Evolutionary conservation across 2,888 invertebrate genomes (phyloP).

Genomic region (Oeneis ivallda): DNA sequence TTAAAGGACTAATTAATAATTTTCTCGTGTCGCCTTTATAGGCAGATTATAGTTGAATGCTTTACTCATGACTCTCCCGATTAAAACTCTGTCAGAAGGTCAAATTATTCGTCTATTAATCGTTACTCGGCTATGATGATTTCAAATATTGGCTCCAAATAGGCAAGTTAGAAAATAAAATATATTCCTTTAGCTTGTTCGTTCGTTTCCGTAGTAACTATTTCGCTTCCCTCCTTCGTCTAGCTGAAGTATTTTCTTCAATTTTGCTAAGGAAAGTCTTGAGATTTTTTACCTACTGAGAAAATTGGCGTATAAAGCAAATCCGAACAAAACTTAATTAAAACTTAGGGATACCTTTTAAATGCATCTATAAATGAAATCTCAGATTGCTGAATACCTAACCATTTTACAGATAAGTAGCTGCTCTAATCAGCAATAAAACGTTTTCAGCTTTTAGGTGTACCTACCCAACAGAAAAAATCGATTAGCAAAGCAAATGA

Average conservation of each 20-base stretch:
- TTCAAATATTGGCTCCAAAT: no score
- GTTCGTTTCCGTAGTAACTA: background rate
- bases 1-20: background rate
- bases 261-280: background rate
- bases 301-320: constrained; percentile 2
- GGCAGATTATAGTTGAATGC: background rate
- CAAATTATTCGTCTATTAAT: no score
- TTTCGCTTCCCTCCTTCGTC: background rate
- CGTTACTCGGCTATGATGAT: no score
- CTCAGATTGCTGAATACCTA: no score
- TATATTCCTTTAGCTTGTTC: background rate
- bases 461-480: no score
- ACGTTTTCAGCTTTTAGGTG: no score
- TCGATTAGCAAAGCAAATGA: no score
- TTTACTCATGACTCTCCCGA: background rate
- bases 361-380: background rate
- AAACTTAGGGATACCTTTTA: background rate
- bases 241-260: constrained; percentile 6
- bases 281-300: constrained; percentile 7
- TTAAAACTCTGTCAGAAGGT: no score
- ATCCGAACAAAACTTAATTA: constrained; percentile 1
- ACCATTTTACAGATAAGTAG: no score
- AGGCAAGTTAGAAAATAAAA: no score
- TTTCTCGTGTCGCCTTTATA: background rate
- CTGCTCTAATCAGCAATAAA: no score